phyloP scores from a whole-genome alignment of 1,140 invertebrate species.

The Euwallacea fornicatus region DNA sequence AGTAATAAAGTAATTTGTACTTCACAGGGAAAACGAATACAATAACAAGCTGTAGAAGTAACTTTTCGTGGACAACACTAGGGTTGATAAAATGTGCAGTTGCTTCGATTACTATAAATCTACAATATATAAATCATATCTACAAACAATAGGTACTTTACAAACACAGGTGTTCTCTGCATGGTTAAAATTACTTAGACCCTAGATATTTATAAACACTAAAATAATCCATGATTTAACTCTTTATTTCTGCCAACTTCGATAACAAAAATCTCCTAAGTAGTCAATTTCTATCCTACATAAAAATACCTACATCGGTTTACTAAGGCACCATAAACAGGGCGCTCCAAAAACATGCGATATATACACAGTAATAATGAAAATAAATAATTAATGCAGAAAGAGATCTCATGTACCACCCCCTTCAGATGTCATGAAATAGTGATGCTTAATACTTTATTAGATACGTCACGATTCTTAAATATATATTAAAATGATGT shows the following conservation, averaged over 20 bases:
- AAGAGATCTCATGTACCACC: conserved; percentile 1
- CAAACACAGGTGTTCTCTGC: conserved; percentile 6
- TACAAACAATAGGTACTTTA: conserved; percentile 29
- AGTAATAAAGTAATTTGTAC: conserved; percentile 35
- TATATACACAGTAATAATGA: conserved; percentile 16
- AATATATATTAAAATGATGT: conserved; percentile 30
- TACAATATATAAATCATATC: conserved; percentile 22
- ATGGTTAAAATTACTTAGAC: no score
- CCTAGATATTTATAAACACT: no score
- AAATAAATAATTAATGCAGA: conserved; percentile 29
- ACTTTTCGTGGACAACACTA: conserved; percentile 23
- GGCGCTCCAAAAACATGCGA: not conserved
- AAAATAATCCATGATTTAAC: no score
- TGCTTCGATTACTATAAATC: conserved; percentile 8
- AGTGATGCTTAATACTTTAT: conserved; percentile 25
- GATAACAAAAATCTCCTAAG: no score
- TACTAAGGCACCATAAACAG: no score
- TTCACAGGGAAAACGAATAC: conserved; percentile 34
- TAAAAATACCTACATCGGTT: no score
- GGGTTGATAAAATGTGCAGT: not conserved
- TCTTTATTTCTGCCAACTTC: no score
- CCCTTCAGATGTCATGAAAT: conserved; percentile 7
- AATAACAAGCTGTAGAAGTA: conserved; percentile 22
- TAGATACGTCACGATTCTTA: conserved; percentile 10
- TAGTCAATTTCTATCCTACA: no score